Base-by-base conservation (phyloP, 1,140 invertebrate species). In the Aphaenogaster rudis region DNA sequence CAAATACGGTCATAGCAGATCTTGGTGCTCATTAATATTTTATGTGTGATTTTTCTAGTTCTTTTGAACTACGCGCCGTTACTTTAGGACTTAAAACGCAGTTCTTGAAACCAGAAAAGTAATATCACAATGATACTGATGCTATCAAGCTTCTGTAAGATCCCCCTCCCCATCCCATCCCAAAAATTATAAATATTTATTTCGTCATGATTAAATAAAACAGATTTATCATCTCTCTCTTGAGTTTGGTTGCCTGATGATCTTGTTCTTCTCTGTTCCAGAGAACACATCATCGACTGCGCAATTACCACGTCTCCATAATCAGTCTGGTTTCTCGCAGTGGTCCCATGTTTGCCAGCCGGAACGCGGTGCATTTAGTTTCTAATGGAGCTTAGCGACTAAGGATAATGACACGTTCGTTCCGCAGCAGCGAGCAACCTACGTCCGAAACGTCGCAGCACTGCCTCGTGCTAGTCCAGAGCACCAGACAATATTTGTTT, bases 401-500 rank as follows among this genome's bases (percentile, higher is more conserved):
- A 54, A 48, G 39, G 67, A 90, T 90, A 90, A 90, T 81, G 86
- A 90, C 86, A 79, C 52, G 89, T 86, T 86, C 88, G 89, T 88
- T 88, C 69, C 69, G 64, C 88, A 76, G 76, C 42, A 81, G 48
- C 67, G 69, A 80, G 88, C 77, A 57, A 8, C 28, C 39, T 52
- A 7, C 74, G 64, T 66, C 52, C 64, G 57, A 67, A 77, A 84
- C 39, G 76, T 90, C 80, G 66, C 72, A 39, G 39, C 72, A 33
- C 36, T 15, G n/a, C n/a, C 59, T 64, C 74, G 57, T 79, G 42
- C 69, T 76, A 45, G 79, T 63, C 79, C 54, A 69, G 28, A 77
- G 61, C 64, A 80, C 57, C 71, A 54, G 90, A 82, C 81, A 90
- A 88, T 91, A 90, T 91, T 91, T 91, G 90, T 91, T 91, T 86